A percentile compares a stretch with the other conserved stretches of the same genome.
Evolutionary conservation across 2,797 vertebrate species (phyloP).

Genomic region (Bradypus variegatus): DNA sequence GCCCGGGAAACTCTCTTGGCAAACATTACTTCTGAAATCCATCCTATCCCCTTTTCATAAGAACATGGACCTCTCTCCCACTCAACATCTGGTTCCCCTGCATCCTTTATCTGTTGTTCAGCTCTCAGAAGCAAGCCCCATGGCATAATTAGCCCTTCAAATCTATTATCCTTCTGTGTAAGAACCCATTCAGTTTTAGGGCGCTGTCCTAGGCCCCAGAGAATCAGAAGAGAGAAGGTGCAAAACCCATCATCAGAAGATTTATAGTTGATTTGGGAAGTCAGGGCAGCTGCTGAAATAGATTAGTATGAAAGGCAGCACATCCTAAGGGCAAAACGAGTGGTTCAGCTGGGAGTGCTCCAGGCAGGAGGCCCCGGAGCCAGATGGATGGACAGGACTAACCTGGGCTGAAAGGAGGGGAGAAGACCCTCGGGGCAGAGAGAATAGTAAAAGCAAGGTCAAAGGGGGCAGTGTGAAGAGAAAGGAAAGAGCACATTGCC

Average conservation of each 20-base stretch:
- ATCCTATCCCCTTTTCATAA: not conserved
- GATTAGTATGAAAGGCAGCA: not conserved
- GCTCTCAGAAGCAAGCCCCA: not conserved
- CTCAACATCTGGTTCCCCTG: not conserved
- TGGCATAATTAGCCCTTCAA: not conserved
- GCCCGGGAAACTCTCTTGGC: not conserved
- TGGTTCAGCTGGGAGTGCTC: not conserved
- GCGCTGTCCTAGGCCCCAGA: not conserved
- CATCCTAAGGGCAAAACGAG: not conserved
- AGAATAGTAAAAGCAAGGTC: not conserved
- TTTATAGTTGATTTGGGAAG: not conserved
- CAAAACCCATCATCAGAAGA: not conserved
- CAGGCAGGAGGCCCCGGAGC: accelerated
- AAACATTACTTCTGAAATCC: not conserved
- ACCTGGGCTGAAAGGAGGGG: not conserved
- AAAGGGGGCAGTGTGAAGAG: not conserved
- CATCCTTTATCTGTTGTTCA: not conserved
- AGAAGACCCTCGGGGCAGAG: not conserved
- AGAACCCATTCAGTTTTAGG: not conserved
- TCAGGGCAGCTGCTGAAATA: not conserved
- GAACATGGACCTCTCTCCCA: not conserved
- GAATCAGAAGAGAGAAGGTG: not conserved
- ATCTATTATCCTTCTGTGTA: not conserved
- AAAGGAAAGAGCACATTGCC: not conserved
- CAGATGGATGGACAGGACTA: not conserved